Evolutionary conservation across 2,888 invertebrate genomes (phyloP).

Genomic region (Oasisia sp.): DNA sequence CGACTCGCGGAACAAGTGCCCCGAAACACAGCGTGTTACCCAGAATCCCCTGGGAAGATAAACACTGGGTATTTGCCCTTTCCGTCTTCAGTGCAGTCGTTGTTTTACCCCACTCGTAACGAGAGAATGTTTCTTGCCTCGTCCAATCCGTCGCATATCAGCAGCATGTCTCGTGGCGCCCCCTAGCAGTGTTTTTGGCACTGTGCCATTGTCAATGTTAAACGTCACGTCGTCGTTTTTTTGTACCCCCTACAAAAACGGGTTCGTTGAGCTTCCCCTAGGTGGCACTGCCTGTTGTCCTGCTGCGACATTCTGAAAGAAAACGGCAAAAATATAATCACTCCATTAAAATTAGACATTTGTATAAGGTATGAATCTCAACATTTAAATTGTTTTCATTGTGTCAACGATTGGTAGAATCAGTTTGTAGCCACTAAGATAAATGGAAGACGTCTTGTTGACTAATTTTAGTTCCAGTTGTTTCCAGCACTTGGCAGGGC

Average conservation of each 20-base stretch:
- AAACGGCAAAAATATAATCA: neutral
- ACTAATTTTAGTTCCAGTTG: too few relatives aligned
- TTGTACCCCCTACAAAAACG: neutral
- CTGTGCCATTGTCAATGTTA: neutral
- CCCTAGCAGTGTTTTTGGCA: neutral
- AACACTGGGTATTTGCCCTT: neutral
- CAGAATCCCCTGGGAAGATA: neutral
- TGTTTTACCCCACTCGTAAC: neutral
- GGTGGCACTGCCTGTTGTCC: neutral
- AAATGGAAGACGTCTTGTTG: too few relatives aligned
- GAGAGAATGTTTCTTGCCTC: neutral
- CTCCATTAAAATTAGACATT: neutral
- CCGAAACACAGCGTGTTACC: neutral
- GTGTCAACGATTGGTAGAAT: too few relatives aligned
- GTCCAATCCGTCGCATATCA: neutral
- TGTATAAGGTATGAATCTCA: neutral
- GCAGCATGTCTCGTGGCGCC: conserved; percentile 7
- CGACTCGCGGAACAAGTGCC: neutral
- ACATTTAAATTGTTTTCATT: neutral
- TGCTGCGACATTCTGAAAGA: neutral
- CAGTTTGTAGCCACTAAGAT: too few relatives aligned
- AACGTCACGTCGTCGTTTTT: neutral
- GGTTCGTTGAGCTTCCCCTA: neutral
- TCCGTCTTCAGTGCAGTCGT: neutral
- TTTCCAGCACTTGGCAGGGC: too few relatives aligned